Conservation (phyloP, 2,888 invertebrate species). For the Drosophila ustulata region DNA sequence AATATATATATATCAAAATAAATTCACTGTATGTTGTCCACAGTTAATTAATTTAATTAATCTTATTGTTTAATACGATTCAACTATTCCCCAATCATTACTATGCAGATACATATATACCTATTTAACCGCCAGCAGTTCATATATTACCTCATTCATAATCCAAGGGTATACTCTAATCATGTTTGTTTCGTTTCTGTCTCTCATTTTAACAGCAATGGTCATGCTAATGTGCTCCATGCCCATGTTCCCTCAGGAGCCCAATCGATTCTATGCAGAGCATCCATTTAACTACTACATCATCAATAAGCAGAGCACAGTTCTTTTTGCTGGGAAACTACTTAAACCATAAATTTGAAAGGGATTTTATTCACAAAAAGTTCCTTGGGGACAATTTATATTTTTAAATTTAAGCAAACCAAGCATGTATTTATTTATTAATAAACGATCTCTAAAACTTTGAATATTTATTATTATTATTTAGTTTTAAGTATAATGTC, state of each 20-base stretch:
- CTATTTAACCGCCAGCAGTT: no score
- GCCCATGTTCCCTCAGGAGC: slow-evolving; percentile 49
- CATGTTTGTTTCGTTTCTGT: slow-evolving; percentile 34
- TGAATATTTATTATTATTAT: not conserved
- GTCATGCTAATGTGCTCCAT: slow-evolving; percentile 36
- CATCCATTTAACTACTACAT: slow-evolving; percentile 67
- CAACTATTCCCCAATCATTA: no score
- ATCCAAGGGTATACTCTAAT: slow-evolving; percentile 14
- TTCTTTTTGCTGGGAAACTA: slow-evolving; percentile 60
- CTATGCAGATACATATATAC: no score
- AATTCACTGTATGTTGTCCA: not conserved
- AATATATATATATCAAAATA: no score
- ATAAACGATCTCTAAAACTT: not conserved
- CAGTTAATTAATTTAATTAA: no score
- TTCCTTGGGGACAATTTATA: slow-evolving; percentile 16
- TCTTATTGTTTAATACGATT: no score
- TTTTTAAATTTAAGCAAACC: not conserved
- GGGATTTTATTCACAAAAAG: no score
- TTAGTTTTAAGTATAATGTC: not conserved
- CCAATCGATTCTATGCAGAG: slow-evolving; percentile 56
- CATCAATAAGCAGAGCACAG: slow-evolving; percentile 30
- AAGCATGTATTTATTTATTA: not conserved
- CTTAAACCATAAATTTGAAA: slow-evolving; percentile 20
- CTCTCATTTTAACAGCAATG: slow-evolving; percentile 43
- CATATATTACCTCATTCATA: not conserved